phyloP scores from a whole-genome alignment of 2,797 vertebrate species.

The Xenopus petersii region DNA sequence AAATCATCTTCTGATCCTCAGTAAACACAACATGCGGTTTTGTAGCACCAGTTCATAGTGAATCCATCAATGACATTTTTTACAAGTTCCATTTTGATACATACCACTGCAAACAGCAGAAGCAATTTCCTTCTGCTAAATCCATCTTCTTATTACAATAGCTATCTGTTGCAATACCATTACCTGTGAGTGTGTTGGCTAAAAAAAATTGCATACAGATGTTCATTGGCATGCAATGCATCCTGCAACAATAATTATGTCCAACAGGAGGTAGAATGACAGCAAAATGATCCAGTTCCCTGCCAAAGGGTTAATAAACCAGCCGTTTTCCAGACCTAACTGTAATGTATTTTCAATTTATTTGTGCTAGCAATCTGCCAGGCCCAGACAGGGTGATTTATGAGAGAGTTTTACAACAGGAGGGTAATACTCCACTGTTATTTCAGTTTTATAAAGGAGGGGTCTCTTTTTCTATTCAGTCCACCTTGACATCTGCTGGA shows the following conservation, averaged over 20 bases:
- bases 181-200: neutral
- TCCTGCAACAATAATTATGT: neutral
- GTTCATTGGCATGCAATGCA: neutral
- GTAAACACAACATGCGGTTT: too few species aligned
- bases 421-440: constrained; percentile 18
- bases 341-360: constrained; percentile 42
- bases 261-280: neutral
- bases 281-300: constrained; percentile 21
- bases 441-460: constrained; percentile 37
- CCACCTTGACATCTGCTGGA: constrained; percentile 32
- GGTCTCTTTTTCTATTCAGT: constrained; percentile 18
- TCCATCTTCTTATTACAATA: too few species aligned
- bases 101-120: too few species aligned
- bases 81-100: too few species aligned
- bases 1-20: too few species aligned
- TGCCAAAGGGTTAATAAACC: constrained; percentile 15
- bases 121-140: too few species aligned
- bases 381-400: constrained; percentile 39
- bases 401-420: constrained; percentile 28
- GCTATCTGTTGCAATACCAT: neutral
- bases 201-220: too few species aligned
- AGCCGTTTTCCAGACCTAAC: constrained; percentile 2
- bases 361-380: constrained; percentile 29
- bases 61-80: neutral
- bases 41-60: too few species aligned